phyloP scores from a whole-genome alignment of 2,888 invertebrate species.

The Limnephilus rhombicus region DNA sequence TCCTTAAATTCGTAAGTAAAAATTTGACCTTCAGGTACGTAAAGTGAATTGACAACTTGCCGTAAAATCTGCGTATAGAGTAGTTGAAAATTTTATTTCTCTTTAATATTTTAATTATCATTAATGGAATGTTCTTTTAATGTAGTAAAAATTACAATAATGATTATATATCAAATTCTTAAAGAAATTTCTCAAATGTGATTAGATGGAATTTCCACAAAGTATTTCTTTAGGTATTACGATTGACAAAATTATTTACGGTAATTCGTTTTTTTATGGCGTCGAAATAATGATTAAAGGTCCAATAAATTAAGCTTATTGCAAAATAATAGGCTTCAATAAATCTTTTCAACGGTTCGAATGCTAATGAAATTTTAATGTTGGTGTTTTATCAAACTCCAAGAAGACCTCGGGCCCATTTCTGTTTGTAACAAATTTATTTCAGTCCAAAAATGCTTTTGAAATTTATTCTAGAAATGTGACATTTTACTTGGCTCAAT shows the following conservation, averaged over 20 bases:
- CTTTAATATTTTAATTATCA: too few relatives aligned
- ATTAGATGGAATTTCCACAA: not conserved
- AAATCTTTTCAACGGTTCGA: conserved; percentile 4
- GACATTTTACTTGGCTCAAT: not conserved
- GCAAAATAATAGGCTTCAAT: conserved; percentile 16
- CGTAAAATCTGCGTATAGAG: too few relatives aligned
- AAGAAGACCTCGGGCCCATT: not conserved
- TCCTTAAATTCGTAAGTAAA: too few relatives aligned
- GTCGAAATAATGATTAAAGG: conserved; percentile 18
- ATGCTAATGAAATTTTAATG: conserved; percentile 44
- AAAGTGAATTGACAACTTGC: too few relatives aligned
- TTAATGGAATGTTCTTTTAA: too few relatives aligned
- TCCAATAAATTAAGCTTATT: conserved; percentile 14
- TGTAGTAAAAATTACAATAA: too few relatives aligned
- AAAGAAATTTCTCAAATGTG: not conserved
- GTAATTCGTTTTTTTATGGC: not conserved
- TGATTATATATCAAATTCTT: too few relatives aligned
- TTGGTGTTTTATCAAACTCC: conserved; percentile 18
- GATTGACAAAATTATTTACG: not conserved
- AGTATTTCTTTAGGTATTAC: not conserved
- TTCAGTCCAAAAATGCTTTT: not conserved
- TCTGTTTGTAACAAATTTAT: not conserved
- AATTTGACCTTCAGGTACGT: too few relatives aligned
- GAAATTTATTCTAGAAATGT: not conserved
- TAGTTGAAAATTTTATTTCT: too few relatives aligned